Evolutionary conservation across 1,140 invertebrate genomes (phyloP).

Genomic region (Hyposmocoma kahamanoa): DNA sequence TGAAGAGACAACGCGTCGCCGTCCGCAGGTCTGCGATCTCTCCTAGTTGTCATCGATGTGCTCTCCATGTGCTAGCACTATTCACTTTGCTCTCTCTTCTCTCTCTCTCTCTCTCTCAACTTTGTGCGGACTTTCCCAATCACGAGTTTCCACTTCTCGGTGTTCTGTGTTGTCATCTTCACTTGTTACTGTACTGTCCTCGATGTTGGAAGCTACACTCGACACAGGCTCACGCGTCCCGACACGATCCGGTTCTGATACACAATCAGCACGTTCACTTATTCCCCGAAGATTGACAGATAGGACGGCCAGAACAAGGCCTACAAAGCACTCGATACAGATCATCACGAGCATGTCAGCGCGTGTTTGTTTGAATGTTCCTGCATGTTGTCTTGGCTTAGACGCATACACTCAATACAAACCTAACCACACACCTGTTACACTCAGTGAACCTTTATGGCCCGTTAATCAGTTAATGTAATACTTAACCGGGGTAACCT

Average conservation of each 20-base stretch:
- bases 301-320: slow-evolving; percentile 29
- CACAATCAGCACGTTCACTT: slow-evolving; percentile 17
- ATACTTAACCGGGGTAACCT: not conserved
- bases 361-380: slow-evolving; percentile 56
- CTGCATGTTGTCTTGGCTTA: slow-evolving; percentile 72
- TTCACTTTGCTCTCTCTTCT: slow-evolving; percentile 53
- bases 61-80: slow-evolving; percentile 67
- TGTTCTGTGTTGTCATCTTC: slow-evolving; percentile 64
- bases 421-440: slow-evolving; percentile 11
- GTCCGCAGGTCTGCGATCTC: slow-evolving; percentile 72
- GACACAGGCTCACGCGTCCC: slow-evolving; percentile 41
- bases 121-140: slow-evolving; percentile 53
- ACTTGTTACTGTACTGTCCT: slow-evolving; percentile 44
- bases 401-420: slow-evolving; percentile 33
- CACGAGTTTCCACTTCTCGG: slow-evolving; percentile 61
- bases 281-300: slow-evolving; percentile 6
- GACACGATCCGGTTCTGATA: slow-evolving; percentile 33
- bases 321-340: slow-evolving; percentile 63
- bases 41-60: slow-evolving; percentile 67
- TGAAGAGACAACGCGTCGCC: slow-evolving; percentile 67
- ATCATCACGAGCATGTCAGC: slow-evolving; percentile 61
- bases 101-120: slow-evolving; percentile 42
- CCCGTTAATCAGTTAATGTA: not conserved
- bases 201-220: slow-evolving; percentile 44
- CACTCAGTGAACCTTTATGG: slow-evolving; percentile 6